Base-by-base conservation (phyloP, 2,797 vertebrate species). In the Pangasius krempfi region DNA sequence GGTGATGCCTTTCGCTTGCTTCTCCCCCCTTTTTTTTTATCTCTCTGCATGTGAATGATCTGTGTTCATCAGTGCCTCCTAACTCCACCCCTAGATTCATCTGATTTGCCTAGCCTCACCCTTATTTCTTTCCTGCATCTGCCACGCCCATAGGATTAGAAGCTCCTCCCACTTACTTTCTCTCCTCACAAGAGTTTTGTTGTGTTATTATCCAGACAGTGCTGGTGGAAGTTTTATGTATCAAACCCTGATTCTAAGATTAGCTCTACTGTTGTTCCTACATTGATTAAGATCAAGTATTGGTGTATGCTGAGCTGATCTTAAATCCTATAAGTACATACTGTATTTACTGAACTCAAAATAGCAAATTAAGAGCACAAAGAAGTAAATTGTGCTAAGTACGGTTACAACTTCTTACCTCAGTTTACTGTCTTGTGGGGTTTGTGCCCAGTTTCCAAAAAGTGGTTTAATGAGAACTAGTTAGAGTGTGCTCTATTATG, bases 1-100 rank as follows among this genome's bases (percentile, higher is more conserved):
- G 98, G 98, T 99, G 98, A 99, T 92, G 93, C 93, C 95, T 91
- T 90, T 95, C 90, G 92, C 94, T 94, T 86, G 62, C 91, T 91
- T 85, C 60, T 91, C 92, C 92, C 1, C 54, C 10, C 1, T 10
- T 93, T 93, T 75, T 54, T 83, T 27, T 16, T 14, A 40, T 84
- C 93, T 93, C 94, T 93, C 92, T 96, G 91, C 94, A 95, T 96
- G 94, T 93, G 92, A 93, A 91, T 93, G 93, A 92, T 93, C 94
- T 84, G 25, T 86, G 10, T 82, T 66, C n/a, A 37, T 54, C 27
- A 37, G 37, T 79, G 76, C 80, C 87, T 86, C 68, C 82, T 92
- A 90, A 91, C 89, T 79, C 66, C 90, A 87, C 83, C 85, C 78
- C 37, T 60, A 60, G 60, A 47, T 10, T 60, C 27, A 60, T 13